Evolutionary conservation across 2,888 invertebrate genomes (phyloP), one percentile per base, ranked within the genome.

Genomic region (Aleiodes leptofemur): DNA sequence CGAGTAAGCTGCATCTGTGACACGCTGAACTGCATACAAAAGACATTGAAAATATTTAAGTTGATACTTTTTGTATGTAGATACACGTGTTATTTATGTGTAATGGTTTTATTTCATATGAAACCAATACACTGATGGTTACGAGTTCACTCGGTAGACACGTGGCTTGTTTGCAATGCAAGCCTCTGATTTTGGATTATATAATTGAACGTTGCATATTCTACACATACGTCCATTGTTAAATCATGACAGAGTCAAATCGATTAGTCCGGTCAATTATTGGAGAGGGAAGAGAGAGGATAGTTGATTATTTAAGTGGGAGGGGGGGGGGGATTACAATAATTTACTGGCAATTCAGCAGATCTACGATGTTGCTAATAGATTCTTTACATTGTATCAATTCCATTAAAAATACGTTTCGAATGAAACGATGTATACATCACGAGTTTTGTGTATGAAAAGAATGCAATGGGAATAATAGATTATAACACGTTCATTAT

Each of bases 161-260:
- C 76, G 78, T 78, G 79, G 76, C 66, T 73, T 59, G 72, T 9
- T 76, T 78, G 74, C 73, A 77, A 80, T 78, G 74, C 77, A 73
- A 50, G 53, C 72, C 64, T 77, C 74, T 69, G 70, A 66, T 53
- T 59, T 69, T 51, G 53, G 72, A 76, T 80, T 78, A 80, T 77
- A 76, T 74, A 79, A 78, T 77, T 72, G 23, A 9, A 57, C 72
- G 73, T 77, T 75, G 66, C 59, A 59, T 66, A 73, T 70, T 72
- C 72, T 48, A 38, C 31, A 56, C 68, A 38, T 50, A 51, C 11
- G 43, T 51, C 48, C 13, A 73, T 50, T 68, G 69, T 38, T 29
- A 29, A 69, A 55, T 72, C 53, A 57, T 34, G n/a, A 53, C 56
- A n/a, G 61, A 43, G 23, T 43, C 68, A 34, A 53, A 23, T 68